Conservation (phyloP, 2,113 vertebrate species). For the human (Homo sapiens) region GRCh38 chr1:243219501-243220000, state of each 20-base stretch:
- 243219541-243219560: background rate
- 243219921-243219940: background rate
- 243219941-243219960: background rate
- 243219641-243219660: background rate
- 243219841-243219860: background rate
- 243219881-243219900: background rate
- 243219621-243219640: background rate
- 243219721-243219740: background rate
- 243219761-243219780: background rate
- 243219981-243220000: background rate
- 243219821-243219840: background rate
- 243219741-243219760: background rate
- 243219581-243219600: background rate
- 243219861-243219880: background rate
- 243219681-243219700: background rate
- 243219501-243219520: background rate
- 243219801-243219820: background rate
- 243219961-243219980: background rate
- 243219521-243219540: background rate
- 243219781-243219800: background rate
- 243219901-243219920: background rate
- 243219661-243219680: background rate
- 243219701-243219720: background rate
- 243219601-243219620: background rate
- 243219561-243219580: conserved; percentile 32